phyloP scores from a whole-genome alignment of 2,888 invertebrate species.

The Limulus polyphemus region DNA sequence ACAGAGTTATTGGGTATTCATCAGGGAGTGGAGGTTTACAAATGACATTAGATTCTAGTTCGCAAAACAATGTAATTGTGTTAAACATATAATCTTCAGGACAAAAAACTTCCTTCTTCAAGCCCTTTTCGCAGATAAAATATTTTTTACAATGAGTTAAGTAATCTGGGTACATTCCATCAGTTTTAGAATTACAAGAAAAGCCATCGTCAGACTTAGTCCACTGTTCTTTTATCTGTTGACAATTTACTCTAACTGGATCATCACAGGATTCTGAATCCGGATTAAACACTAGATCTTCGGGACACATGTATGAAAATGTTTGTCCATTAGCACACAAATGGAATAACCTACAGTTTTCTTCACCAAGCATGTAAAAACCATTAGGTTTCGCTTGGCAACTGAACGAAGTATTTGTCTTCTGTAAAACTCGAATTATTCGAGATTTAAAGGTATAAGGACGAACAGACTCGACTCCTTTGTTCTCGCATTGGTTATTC shows the following conservation, averaged over 20 bases:
- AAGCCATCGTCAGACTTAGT: conserved; percentile 3
- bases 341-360: conserved; percentile 19
- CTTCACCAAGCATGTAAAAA: conserved; percentile 5
- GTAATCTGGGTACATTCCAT: conserved; percentile 22
- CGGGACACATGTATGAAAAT: conserved; percentile 19
- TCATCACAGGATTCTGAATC: conserved; percentile 16
- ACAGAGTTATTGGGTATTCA: too few relatives aligned
- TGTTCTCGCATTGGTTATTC: neutral
- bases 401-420: neutral
- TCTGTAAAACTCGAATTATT: too few relatives aligned
- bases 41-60: neutral
- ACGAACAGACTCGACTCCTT: neutral
- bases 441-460: too few relatives aligned
- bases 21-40: too few relatives aligned
- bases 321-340: conserved; percentile 19
- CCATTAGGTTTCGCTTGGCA: conserved; percentile 8
- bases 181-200: conserved; percentile 13
- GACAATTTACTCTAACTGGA: conserved; percentile 11
- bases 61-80: conserved; percentile 18
- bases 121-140: conserved; percentile 22
- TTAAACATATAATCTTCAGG: conserved; percentile 20
- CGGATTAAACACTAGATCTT: conserved; percentile 14
- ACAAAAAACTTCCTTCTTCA: conserved; percentile 14
- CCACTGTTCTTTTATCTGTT: neutral
- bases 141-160: conserved; percentile 17